Conservation (phyloP, 2,888 invertebrate genomes). For the Carpatolechia fugitivella region DNA sequence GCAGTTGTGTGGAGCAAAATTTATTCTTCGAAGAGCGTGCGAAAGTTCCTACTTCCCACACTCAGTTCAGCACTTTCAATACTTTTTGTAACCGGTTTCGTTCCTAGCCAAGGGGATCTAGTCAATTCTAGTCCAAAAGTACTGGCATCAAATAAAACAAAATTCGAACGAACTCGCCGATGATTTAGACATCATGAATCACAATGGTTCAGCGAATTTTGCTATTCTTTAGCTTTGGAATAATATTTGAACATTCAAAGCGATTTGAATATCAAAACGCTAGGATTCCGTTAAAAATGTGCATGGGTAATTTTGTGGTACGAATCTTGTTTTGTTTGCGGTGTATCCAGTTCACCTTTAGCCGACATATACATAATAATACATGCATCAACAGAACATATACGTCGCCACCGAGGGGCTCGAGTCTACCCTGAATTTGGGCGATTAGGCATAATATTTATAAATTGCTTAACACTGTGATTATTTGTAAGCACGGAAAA, state of each 20-base stretch:
- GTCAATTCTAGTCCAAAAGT: neutral
- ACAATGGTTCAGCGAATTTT: slow-evolving; percentile 2
- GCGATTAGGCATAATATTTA: no score
- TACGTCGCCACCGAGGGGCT: no score
- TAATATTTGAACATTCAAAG: slow-evolving; percentile 6
- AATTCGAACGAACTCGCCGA: slow-evolving; percentile 1
- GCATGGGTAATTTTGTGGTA: slow-evolving; percentile 14
- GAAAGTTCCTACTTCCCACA: slow-evolving; percentile 70
- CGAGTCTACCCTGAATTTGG: no score
- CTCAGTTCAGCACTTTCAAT: slow-evolving; percentile 39
- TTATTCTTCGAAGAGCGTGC: slow-evolving; percentile 41
- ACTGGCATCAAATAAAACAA: neutral
- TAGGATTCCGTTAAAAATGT: slow-evolving; percentile 8
- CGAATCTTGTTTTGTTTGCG: slow-evolving; percentile 10
- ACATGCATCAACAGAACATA: no score
- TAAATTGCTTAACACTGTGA: no score
- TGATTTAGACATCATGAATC: neutral
- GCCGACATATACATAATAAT: no score
- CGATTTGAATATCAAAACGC: slow-evolving; percentile 15
- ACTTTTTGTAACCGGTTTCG: slow-evolving; percentile 38
- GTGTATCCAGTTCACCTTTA: slow-evolving; percentile 13
- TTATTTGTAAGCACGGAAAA: no score
- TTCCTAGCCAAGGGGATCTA: neutral
- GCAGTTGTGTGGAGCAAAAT: neutral
- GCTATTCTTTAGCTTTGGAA: neutral